Evolutionary conservation across 2,797 vertebrate species (phyloP).

Genomic region (Phrynocephalus guinanensis): DNA sequence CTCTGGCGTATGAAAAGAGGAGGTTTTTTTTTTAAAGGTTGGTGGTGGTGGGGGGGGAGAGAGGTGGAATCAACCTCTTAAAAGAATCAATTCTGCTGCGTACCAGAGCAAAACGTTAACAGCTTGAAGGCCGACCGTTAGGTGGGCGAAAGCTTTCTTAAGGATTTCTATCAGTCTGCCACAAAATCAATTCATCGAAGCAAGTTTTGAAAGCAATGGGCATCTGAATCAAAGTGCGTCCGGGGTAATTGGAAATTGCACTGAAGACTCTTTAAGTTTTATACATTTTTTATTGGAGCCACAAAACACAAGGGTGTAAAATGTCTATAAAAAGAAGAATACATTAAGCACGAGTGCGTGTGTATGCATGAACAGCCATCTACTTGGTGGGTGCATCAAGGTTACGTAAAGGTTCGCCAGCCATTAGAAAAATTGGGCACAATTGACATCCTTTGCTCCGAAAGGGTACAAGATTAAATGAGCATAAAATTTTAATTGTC

Average conservation of each 20-base stretch:
- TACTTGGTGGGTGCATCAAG: slow-evolving; percentile 52
- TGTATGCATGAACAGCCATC: slow-evolving; percentile 5
- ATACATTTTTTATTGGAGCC: slow-evolving; percentile 25
- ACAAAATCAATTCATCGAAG: slow-evolving; percentile 37
- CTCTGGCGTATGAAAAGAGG: slow-evolving; percentile 63
- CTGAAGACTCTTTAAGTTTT: slow-evolving; percentile 37
- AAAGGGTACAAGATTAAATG: slow-evolving; percentile 66
- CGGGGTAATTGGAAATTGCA: slow-evolving; percentile 43
- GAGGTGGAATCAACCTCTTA: slow-evolving; percentile 61
- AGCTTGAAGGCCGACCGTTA: slow-evolving; percentile 43
- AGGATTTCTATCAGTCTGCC: slow-evolving; percentile 4
- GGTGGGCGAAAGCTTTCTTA: slow-evolving; percentile 53
- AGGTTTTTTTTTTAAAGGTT: slow-evolving; percentile 41
- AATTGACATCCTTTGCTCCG: slow-evolving; percentile 62
- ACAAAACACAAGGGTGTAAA: slow-evolving; percentile 54
- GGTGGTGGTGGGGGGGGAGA: slow-evolving; percentile 45
- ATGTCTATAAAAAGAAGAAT: no score
- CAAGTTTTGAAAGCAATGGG: slow-evolving; percentile 24
- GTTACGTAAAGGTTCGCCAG: slow-evolving; percentile 62
- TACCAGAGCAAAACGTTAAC: slow-evolving; percentile 69
- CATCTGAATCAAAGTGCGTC: slow-evolving; percentile 45
- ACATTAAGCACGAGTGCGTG: slow-evolving; percentile 3
- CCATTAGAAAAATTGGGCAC: slow-evolving; percentile 64
- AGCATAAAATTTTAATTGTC: slow-evolving; percentile 73
- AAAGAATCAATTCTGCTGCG: slow-evolving; percentile 77